Base-by-base conservation (phyloP, 2,888 invertebrate genomes). In the Notodonta dromedarius region DNA sequence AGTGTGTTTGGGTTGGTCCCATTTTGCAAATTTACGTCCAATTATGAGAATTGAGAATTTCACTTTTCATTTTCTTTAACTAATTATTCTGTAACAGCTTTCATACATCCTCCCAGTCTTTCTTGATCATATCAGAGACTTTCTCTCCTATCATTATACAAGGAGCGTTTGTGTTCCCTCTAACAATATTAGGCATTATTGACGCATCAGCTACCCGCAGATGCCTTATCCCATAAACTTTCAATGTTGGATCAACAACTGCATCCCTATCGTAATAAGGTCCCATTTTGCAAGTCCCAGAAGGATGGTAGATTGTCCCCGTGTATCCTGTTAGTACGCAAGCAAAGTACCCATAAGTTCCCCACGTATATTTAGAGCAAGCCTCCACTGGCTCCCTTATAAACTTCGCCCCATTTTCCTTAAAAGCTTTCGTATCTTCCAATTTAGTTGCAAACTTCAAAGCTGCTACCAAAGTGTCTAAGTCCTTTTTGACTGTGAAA, bases 141-240 rank as follows among this genome's bases (percentile, higher is more conserved):
- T 90, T 90, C 56, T 98, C 97, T 0, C 95, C 97, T 57, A 97
- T 97, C 97, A 97, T 97, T 24, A 97, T 96, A 0, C 95, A 94
- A 0, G 97, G 96, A 0, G 96, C 97, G 80, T 97, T 97, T 0
- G 97, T 97, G 82, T 97, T 97, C 0, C 96, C 97, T 70, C 96
- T 96, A 6, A 96, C 94, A 58, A 97, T 95, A 12, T 87, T 93
- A 0, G 97, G 97, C 97, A 97, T 97, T 53, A 98, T 95, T 6
- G 97, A 97, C 1, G 96, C 97, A 85, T 97, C 97, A 0, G 95
- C 95, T 0, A 97, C 96, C 63, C 97, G 93, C 6, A 96, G 82
- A 62, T 94, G 90, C 46, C 67, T 70, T 51, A 89, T 70, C 0
- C 90, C 90, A 73, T 89, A 79, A 0, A 90, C 90, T 70, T 73